Evolutionary conservation across 2,797 vertebrate species (phyloP).

Genomic region (Novumbra hubbsi): DNA sequence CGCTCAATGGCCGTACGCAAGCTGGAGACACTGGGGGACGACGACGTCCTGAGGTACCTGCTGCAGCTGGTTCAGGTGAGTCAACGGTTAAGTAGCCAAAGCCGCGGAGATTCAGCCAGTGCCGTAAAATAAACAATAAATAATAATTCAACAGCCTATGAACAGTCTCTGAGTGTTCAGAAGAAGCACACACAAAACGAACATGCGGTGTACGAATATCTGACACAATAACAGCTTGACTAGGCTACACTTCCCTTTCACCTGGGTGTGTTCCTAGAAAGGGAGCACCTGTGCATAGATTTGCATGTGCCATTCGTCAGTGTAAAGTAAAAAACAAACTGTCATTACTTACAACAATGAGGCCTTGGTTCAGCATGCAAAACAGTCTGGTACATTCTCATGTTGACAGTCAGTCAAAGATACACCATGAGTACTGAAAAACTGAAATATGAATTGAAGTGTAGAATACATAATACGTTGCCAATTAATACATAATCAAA

Average conservation of each 20-base stretch:
- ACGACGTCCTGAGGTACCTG: constrained; percentile 93
- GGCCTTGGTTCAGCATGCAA: constrained; percentile 39
- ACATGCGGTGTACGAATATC: not conserved
- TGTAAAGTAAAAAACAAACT: constrained; percentile 28
- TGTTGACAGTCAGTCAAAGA: too few species aligned
- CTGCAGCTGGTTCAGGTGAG: constrained; percentile 95
- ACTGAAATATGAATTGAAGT: too few species aligned
- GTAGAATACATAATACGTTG: too few species aligned
- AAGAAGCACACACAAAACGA: not conserved
- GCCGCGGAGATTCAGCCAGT: not conserved
- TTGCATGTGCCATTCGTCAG: constrained; percentile 51
- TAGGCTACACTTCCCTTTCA: not conserved
- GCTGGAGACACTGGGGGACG: constrained; percentile 90
- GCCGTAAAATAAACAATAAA: not conserved
- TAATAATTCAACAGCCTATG: too few species aligned
- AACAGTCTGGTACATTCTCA: constrained; percentile 18
- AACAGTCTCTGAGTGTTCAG: not conserved
- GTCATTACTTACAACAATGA: constrained; percentile 38
- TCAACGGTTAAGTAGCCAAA: not conserved
- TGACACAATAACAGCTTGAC: not conserved
- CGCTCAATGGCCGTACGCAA: constrained; percentile 95
- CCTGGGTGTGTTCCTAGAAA: constrained; percentile 7
- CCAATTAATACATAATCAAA: too few species aligned
- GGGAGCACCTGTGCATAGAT: constrained; percentile 32
- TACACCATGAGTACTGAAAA: not conserved